phyloP scores from a whole-genome alignment of 2,113 vertebrate species.

The Pterophyllum scalare region DNA sequence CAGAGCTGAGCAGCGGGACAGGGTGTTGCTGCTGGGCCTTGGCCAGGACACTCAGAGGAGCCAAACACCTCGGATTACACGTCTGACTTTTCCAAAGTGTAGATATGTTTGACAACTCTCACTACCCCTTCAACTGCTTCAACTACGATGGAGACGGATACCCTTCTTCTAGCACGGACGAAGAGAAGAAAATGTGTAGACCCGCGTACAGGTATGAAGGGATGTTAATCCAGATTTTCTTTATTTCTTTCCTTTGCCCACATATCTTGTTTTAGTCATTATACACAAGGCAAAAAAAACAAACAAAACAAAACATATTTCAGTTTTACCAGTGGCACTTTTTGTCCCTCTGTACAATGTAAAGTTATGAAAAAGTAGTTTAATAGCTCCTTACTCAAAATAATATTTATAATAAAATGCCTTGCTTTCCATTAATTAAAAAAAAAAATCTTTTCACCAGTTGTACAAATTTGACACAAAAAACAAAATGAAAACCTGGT shows the following conservation, averaged over 20 bases:
- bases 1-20: conserved; percentile 55
- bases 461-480: background rate
- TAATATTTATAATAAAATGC: background rate
- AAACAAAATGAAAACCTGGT: background rate
- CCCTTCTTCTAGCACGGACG: conserved; percentile 89
- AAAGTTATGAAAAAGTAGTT: background rate
- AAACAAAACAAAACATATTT: background rate
- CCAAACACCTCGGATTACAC: background rate
- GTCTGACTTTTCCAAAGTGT: conserved; percentile 12
- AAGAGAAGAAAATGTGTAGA: conserved; percentile 93
- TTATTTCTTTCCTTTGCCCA: background rate
- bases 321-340: background rate
- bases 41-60: conserved; percentile 36
- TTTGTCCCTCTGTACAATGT: background rate
- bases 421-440: background rate
- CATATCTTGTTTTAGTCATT: background rate
- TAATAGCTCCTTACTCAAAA: background rate
- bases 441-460: background rate
- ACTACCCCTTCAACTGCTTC: conserved; percentile 98
- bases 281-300: background rate
- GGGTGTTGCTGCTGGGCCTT: conserved; percentile 53
- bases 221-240: background rate
- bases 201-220: conserved; percentile 92
- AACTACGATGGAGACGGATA: conserved; percentile 95
- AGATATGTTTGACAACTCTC: conserved; percentile 93